Conservation (phyloP, 2,888 invertebrate genomes). For the Acleris literana region DNA sequence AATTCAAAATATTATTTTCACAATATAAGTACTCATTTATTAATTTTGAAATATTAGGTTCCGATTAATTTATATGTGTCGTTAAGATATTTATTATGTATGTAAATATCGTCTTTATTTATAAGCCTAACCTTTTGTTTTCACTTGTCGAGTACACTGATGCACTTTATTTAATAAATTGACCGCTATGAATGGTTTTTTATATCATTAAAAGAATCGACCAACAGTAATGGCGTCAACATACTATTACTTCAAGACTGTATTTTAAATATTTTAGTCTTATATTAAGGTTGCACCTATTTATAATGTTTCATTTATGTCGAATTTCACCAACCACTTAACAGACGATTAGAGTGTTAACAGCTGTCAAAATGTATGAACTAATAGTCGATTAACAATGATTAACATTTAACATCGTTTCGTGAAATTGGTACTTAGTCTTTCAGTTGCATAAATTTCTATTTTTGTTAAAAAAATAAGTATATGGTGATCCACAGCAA, state of each 20-base stretch:
- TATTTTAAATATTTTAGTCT: neutral
- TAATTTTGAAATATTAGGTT: constrained; percentile 84
- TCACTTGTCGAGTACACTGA: constrained; percentile 61
- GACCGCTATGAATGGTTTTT: constrained; percentile 41
- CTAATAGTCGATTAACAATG: too few species aligned
- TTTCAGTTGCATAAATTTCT: too few species aligned
- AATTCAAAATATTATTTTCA: constrained; percentile 84
- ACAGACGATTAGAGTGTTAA: too few species aligned
- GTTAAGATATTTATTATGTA: constrained; percentile 83
- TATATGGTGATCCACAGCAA: too few species aligned
- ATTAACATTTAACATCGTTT: too few species aligned
- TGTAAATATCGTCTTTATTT: constrained; percentile 82
- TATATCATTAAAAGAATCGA: constrained; percentile 20
- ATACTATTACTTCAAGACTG: neutral
- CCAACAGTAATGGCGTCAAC: constrained; percentile 17
- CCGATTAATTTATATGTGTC: constrained; percentile 84
- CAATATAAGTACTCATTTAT: constrained; percentile 84
- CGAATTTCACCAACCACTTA: too few species aligned
- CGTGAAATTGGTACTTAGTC: too few species aligned
- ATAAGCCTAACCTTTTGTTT: constrained; percentile 78
- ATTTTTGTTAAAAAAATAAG: too few species aligned
- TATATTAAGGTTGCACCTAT: neutral
- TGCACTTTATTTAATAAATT: constrained; percentile 58
- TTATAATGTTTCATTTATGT: too few species aligned
- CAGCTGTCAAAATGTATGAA: too few species aligned